These are phyloP conservation scores for Nasua narica DNA, from an alignment of 2,797 vertebrate genomes.

Conservation along the genomic window DNA sequence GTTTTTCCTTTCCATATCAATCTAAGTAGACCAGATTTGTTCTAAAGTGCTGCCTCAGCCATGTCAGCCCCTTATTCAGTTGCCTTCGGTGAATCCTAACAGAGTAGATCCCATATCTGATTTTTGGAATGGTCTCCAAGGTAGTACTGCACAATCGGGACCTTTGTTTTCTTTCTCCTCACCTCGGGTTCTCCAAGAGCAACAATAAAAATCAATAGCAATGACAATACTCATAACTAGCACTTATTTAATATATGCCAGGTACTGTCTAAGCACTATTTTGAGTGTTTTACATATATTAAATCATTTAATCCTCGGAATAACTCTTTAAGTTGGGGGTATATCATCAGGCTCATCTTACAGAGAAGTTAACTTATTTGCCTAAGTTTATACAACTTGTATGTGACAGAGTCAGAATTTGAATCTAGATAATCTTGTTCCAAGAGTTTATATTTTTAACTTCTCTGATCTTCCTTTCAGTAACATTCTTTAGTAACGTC, in stretches of 20 bases:
- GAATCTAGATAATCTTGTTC: neutral
- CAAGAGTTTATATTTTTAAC: neutral
- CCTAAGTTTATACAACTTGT: neutral
- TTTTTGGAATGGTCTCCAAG: neutral
- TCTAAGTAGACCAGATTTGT: neutral
- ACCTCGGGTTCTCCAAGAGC: neutral
- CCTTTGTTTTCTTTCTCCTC: neutral
- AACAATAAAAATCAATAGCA: neutral
- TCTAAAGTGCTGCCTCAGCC: neutral
- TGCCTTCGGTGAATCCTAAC: neutral
- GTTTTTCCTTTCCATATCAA: neutral
- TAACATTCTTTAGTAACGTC: neutral
- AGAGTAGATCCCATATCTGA: neutral
- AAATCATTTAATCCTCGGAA: neutral
- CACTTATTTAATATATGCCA: neutral
- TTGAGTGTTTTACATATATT: neutral
- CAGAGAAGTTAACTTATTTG: neutral
- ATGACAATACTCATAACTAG: neutral
- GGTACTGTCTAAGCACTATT: neutral
- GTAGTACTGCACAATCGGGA: neutral
- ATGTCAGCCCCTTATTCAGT: neutral
- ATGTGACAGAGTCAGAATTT: neutral
- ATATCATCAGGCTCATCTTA: neutral
- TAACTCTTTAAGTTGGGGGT: neutral
- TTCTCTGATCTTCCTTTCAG: neutral